Conservation (phyloP, 2,113 vertebrate species). For the Triplophysa dalaica region DNA sequence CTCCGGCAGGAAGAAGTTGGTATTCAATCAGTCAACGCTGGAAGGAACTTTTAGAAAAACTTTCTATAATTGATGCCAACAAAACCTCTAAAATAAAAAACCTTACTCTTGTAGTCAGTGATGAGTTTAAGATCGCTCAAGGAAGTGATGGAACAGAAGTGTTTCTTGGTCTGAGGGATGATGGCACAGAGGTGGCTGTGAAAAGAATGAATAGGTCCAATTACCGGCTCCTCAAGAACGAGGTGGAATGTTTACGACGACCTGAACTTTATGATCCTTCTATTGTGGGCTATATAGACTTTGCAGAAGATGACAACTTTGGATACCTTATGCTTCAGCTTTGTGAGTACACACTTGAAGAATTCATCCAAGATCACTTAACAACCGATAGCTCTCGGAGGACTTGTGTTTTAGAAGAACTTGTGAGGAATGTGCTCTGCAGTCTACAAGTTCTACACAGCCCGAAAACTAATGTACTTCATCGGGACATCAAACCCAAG, state of each 20-base stretch:
- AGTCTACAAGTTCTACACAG: conserved; percentile 62
- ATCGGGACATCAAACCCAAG: conserved; percentile 70
- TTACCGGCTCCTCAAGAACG: conserved; percentile 59
- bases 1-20: conserved; percentile 3
- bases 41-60: conserved; percentile 29
- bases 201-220: conserved; percentile 48
- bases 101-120: neutral
- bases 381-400: neutral
- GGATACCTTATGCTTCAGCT: conserved; percentile 70
- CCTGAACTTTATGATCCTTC: conserved; percentile 54
- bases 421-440: conserved; percentile 53
- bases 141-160: conserved; percentile 47
- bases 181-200: conserved; percentile 42
- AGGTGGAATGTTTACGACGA: conserved; percentile 56
- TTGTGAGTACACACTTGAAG: conserved; percentile 70
- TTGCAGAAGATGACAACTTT: conserved; percentile 61
- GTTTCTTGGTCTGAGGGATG: conserved; percentile 41
- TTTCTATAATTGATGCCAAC: conserved; percentile 14
- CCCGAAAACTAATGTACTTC: conserved; percentile 54
- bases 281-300: conserved; percentile 66
- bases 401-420: neutral
- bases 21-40: conserved; percentile 30
- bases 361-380: conserved; percentile 49
- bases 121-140: conserved; percentile 45
- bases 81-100: neutral